Percentiles rank a stretch among this genome's conserved stretches.
Conservation (phyloP, 2,797 vertebrate species). For the Diceros bicornis region DNA sequence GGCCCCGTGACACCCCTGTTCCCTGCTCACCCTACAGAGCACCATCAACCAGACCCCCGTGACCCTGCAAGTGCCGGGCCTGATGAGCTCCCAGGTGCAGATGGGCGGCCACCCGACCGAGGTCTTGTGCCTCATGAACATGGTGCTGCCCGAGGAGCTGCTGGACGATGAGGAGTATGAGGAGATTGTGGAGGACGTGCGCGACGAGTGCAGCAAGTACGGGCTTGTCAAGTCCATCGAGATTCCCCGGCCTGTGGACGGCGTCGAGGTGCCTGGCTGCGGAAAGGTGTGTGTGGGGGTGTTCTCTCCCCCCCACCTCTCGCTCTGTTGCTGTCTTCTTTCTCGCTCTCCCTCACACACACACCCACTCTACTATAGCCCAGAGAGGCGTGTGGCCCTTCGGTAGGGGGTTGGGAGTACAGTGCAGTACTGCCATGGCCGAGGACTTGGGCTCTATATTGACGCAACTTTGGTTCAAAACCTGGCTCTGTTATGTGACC, state of each 20-base stretch:
- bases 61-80: constrained; percentile 96
- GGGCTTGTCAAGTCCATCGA: constrained; percentile 97
- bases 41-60: constrained; percentile 98
- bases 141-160: constrained; percentile 97
- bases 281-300: constrained; percentile 92
- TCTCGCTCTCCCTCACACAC: background rate
- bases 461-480: background rate
- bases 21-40: constrained; percentile 88
- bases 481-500: rapidly evolving
- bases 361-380: background rate
- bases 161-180: constrained; percentile 97
- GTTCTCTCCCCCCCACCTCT: too few relatives aligned
- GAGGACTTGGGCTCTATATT: background rate
- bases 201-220: constrained; percentile 97
- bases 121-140: constrained; percentile 98
- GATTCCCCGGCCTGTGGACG: constrained; percentile 96
- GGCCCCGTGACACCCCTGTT: background rate
- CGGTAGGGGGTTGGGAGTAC: background rate
- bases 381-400: too few relatives aligned
- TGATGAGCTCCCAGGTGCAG: constrained; percentile 96
- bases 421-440: background rate
- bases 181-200: constrained; percentile 96
- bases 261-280: constrained; percentile 95
- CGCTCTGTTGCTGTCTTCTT: too few relatives aligned
- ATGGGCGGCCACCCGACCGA: constrained; percentile 97